Percentiles rank a stretch among this genome's conserved stretches.
Conservation (phyloP, 2,113 vertebrate species). For the Paracanthobrama guichenoti region DNA sequence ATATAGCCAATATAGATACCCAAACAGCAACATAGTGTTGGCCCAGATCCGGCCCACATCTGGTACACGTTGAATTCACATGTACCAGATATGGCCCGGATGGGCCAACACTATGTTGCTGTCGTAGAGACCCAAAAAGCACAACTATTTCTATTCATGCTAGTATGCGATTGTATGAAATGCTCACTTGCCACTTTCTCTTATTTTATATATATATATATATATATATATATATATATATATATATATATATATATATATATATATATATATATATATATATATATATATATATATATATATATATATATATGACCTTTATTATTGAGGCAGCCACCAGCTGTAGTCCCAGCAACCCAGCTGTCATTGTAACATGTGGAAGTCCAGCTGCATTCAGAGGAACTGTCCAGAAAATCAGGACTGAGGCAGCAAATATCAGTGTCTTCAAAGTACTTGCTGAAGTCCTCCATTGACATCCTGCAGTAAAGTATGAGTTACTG, state of each 20-base stretch:
- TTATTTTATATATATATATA: too few species aligned
- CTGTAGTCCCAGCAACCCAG: conserved; percentile 72
- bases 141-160: not conserved
- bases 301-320: conserved; percentile 50
- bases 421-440: conserved; percentile 69
- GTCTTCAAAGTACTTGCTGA: conserved; percentile 56
- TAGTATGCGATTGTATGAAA: not conserved
- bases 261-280: too few species aligned
- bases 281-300: too few species aligned
- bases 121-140: too few species aligned
- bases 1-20: too few species aligned
- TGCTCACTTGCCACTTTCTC: not conserved
- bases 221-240: too few species aligned
- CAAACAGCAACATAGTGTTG: too few species aligned
- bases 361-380: conserved; percentile 55
- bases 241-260: too few species aligned
- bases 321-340: conserved; percentile 68
- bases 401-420: conserved; percentile 68
- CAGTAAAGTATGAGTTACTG: not conserved
- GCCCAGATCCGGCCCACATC: too few species aligned
- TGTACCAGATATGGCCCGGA: too few species aligned
- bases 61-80: too few species aligned
- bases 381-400: conserved; percentile 57
- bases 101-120: too few species aligned
- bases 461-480: conserved; percentile 72